Base-by-base conservation (phyloP, 2,113 vertebrate genomes). In the Phrynosoma blainvillii region DNA sequence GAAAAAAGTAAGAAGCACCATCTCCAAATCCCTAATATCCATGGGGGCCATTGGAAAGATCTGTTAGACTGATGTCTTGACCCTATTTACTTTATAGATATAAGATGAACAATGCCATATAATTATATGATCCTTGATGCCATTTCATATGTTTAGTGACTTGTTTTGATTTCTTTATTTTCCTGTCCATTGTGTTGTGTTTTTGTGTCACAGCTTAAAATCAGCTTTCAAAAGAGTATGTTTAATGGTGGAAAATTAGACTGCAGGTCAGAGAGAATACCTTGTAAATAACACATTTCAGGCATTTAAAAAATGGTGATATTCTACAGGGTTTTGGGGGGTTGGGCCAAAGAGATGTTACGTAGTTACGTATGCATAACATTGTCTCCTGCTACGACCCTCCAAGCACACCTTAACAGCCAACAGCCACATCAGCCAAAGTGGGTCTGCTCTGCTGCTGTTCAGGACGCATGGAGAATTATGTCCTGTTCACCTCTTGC, bases 261-360 rank as follows among this genome's bases (percentile, higher is more conserved):
- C 56, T 59, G 10, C 56, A 59, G 56, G 14, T 59, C 25, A 27
- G 68, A 70, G 23, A 27, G 68, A 70, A 70, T 70, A 70, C 2
- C 65, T 80, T 81, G 21, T 79, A 40, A n/a, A 86, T 77, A 56
- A 70, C 23, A 14, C 74, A 87, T 81, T 74, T 82, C 68, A 56
- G 27, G 27, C 42, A 42, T 82, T 59, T 70, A 27, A 70, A 70
- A 27, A 27, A 4, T 25, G 27, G 68, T 70, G 25, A 14, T 70
- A 70, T 70, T 70, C 21, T 70, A 70, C 27, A 59, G 56, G 14
- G 56, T 11, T 59, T 13, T 59, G 56, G 14, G 14, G 14, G 56
- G 10, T 59, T 59, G 56, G 14, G 14, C 56, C 56, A 59, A 14
- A 36, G 56, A 59, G 11, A 59, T 59, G 56, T 59, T 59, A 59